phyloP scores from a whole-genome alignment of 1,140 invertebrate genomes.

The Eurosta solidaginis region DNA sequence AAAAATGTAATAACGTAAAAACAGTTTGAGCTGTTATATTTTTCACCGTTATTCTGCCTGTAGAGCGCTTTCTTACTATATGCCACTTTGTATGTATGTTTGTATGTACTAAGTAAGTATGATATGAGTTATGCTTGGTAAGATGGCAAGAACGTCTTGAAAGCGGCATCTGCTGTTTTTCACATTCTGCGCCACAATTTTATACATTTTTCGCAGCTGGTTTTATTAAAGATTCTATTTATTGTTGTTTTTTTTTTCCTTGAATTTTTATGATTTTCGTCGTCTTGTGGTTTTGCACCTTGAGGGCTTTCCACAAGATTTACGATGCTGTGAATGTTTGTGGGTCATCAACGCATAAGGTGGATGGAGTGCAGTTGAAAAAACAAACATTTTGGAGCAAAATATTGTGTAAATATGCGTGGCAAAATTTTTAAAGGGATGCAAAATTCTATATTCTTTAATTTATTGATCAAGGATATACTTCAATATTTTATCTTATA shows the following conservation, averaged over 20 bases:
- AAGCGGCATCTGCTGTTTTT: not conserved
- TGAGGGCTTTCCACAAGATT: conserved; percentile 58
- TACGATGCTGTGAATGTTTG: conserved; percentile 58
- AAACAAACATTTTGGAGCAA: too few relatives aligned
- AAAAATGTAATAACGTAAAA: not conserved
- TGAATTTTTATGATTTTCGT: conserved; percentile 22
- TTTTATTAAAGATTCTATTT: not conserved
- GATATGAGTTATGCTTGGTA: not conserved
- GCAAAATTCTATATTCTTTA: too few relatives aligned
- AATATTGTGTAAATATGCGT: too few relatives aligned
- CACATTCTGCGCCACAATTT: not conserved
- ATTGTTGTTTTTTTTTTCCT: not conserved
- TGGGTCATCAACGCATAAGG: conserved; percentile 43
- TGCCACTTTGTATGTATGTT: not conserved
- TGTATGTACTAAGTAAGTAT: not conserved
- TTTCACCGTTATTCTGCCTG: not conserved
- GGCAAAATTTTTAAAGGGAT: too few relatives aligned
- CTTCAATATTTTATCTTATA: too few relatives aligned
- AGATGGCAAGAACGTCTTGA: not conserved
- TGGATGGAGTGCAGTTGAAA: not conserved
- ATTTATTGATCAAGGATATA: too few relatives aligned
- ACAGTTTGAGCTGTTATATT: too few relatives aligned
- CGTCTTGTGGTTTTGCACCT: conserved; percentile 41
- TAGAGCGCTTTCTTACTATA: too few relatives aligned
- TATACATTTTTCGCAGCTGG: not conserved